A percentile compares a stretch with the other conserved stretches of the same genome.
These are phyloP conservation scores for Fregata magnificens DNA, from an alignment of 2,113 vertebrate genomes.

Conservation along the genomic window DNA sequence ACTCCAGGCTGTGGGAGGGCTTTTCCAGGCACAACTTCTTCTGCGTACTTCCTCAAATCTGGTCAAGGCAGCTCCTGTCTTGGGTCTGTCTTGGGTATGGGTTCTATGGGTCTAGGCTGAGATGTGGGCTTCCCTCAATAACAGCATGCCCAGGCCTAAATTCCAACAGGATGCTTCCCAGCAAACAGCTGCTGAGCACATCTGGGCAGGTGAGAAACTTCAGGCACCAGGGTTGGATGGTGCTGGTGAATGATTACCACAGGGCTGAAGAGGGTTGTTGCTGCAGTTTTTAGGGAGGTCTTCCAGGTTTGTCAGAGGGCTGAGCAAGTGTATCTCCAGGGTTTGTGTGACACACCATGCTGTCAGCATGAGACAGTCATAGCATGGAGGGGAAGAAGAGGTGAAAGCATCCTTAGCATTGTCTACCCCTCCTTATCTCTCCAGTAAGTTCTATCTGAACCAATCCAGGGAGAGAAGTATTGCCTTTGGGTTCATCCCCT, in stretches of 20 bases:
- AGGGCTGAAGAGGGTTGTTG: neutral
- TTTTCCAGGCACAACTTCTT: neutral
- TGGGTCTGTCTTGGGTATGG: neutral
- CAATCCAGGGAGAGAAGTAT: neutral
- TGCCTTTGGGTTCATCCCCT: neutral
- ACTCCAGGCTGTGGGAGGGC: neutral
- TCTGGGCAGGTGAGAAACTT: neutral
- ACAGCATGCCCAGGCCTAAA: neutral
- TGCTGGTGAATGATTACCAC: neutral
- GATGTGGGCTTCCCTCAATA: neutral
- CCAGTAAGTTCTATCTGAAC: neutral
- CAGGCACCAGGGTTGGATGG: neutral
- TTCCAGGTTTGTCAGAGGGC: neutral
- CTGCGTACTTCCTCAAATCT: accelerated
- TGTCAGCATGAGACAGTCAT: neutral
- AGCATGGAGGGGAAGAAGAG: neutral
- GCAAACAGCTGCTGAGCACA: neutral
- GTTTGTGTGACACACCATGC: too few relatives aligned
- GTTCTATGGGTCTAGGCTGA: neutral
- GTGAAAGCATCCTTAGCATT: neutral
- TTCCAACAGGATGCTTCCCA: neutral
- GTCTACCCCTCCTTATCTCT: too few relatives aligned
- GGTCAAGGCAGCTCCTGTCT: neutral
- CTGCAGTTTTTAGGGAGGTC: neutral
- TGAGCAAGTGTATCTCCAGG: neutral